These are phyloP conservation scores for Azemiops feae DNA, from an alignment of 2,113 vertebrate genomes.

Conservation along the genomic window DNA sequence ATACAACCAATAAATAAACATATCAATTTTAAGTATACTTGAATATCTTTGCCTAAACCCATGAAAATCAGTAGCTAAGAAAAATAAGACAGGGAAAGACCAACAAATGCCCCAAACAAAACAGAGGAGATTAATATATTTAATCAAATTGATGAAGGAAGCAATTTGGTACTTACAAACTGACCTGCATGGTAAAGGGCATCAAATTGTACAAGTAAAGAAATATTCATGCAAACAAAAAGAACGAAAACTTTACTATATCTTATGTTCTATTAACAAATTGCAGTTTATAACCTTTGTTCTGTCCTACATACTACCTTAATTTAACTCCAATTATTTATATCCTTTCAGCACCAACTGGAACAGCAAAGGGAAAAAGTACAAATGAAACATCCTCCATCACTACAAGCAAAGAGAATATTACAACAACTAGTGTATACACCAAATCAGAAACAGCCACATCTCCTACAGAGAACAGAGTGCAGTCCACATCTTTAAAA, in stretches of 20 bases:
- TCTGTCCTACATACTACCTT: background rate
- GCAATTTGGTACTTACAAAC: background rate
- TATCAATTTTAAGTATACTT: background rate
- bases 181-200: background rate
- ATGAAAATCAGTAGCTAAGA: background rate
- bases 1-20: background rate
- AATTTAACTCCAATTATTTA: background rate
- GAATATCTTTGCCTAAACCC: background rate
- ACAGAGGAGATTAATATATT: background rate
- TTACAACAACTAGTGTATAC: background rate
- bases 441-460: background rate
- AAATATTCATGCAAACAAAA: background rate
- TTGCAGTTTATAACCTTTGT: background rate
- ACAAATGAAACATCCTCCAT: too few species aligned
- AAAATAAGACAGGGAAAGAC: background rate
- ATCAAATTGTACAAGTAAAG: background rate
- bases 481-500: fast-evolving
- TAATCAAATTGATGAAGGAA: background rate
- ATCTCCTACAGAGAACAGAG: background rate
- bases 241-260: background rate
- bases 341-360: background rate
- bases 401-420: too few species aligned
- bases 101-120: background rate
- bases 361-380: background rate
- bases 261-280: background rate